A percentile compares a stretch with the other conserved stretches of the same genome.
These are phyloP conservation scores for Autographa gamma DNA, from an alignment of 2,888 invertebrate species.

Conservation along the genomic window DNA sequence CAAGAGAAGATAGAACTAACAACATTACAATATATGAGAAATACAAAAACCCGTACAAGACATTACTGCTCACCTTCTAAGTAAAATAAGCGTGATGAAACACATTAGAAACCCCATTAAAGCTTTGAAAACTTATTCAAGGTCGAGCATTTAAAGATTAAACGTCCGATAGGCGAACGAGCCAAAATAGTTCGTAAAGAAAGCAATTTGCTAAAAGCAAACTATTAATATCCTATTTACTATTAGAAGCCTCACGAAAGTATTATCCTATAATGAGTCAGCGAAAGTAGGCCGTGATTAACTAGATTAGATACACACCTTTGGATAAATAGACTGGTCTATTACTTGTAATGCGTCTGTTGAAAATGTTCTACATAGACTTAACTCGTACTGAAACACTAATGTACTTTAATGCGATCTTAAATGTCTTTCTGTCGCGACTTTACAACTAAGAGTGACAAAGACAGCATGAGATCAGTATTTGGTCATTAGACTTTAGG, in stretches of 20 bases:
- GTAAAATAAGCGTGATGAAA: background rate
- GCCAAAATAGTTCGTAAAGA: conserved; percentile 33
- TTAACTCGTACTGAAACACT: too few species aligned
- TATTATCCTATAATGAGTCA: conserved; percentile 56
- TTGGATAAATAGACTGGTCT: conserved; percentile 35
- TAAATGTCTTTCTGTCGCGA: too few species aligned
- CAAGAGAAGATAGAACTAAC: too few species aligned
- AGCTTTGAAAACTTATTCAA: conserved; percentile 17
- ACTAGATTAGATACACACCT: conserved; percentile 46
- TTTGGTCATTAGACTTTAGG: too few species aligned
- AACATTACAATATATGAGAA: too few species aligned
- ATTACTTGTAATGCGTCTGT: conserved; percentile 27
- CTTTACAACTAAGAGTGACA: too few species aligned
- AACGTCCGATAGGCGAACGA: conserved; percentile 8
- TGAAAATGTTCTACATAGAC: conserved; percentile 9
- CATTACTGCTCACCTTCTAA: background rate
- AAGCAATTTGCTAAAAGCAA: conserved; percentile 60
- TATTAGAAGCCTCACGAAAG: conserved; percentile 42
- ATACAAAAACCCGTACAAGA: background rate
- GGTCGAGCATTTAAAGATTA: conserved; percentile 20
- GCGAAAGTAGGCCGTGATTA: conserved; percentile 58
- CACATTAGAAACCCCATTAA: conserved; percentile 13
- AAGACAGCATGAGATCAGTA: too few species aligned
- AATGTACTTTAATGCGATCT: too few species aligned
- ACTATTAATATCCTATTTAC: conserved; percentile 35